Evolutionary conservation across 2,888 invertebrate genomes (phyloP), one percentile per base, ranked within the genome.

Genomic region (Peribatodes rhomboidaria): DNA sequence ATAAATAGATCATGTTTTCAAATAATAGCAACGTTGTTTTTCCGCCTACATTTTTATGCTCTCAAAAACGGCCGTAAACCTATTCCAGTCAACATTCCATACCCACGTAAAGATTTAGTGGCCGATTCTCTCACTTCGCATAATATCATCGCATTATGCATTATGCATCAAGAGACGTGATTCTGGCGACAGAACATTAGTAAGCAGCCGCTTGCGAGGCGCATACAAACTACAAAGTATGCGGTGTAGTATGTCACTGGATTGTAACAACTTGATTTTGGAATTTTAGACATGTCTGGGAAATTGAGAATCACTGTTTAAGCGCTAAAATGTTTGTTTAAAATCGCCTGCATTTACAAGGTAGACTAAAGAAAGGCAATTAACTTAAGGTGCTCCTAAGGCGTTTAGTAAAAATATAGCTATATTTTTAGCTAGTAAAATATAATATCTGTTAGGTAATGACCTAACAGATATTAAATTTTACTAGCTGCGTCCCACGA

Each of bases 141-240:
- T 82, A 78, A 76, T 77, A 79, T 72, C 77, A 77, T 77, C 64
- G 55, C 71, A 66, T 71, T 68, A 74, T 90, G 86, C 85, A 92
- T 91, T 80, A 89, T 88, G 86, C 84, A 92, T 87, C 72, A 69
- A 72, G 72, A 74, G 69, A 74, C 78, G 81, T 83, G 81, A 82
- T 79, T 82, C 81, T 78, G 80, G 88, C 87, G 89, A 83, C 82
- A 81, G 83, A 85, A 87, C 90, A 90, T 90, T 86, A 88, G 86
- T 87, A 83, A 78, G 70, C 78, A 78, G 82, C 76, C 76, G 78
- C 75, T 76, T 80, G 80, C 75, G 73, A 75, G 71, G 70, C 76
- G 88, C 83, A 89, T 90, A 85, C 81, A 74, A 83, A 87, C 72
- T 71, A 49, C 47, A 16, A 47, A 27, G 27, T 27, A 27, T 27